phyloP scores from a whole-genome alignment of 2,888 invertebrate species.

The Abrostola triplasia region DNA sequence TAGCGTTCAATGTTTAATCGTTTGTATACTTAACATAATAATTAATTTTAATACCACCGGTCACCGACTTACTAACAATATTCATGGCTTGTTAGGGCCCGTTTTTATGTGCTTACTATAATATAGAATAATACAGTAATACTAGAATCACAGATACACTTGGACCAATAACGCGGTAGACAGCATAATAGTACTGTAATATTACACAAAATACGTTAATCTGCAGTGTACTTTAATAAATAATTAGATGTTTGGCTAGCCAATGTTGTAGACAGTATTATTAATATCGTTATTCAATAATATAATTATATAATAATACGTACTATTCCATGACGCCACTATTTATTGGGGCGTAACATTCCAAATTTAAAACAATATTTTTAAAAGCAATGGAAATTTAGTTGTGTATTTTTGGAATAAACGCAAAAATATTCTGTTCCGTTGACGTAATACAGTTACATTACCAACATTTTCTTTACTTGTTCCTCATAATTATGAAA shows the following conservation, averaged over 20 bases:
- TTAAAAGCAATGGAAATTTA: too few relatives aligned
- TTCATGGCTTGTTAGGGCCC: too few relatives aligned
- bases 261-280: constrained; percentile 36
- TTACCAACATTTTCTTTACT: too few relatives aligned
- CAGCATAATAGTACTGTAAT: constrained; percentile 33
- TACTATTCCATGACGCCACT: constrained; percentile 15
- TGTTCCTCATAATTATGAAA: too few relatives aligned
- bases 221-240: constrained; percentile 5
- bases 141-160: too few relatives aligned
- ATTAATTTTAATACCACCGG: neutral
- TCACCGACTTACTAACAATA: neutral
- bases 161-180: constrained; percentile 6
- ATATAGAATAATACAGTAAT: too few relatives aligned
- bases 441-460: too few relatives aligned
- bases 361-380: constrained; percentile 3
- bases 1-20: constrained; percentile 26
- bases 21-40: constrained; percentile 5
- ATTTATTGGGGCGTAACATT: constrained; percentile 20
- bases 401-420: too few relatives aligned
- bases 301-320: constrained; percentile 7
- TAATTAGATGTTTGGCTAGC: constrained; percentile 10
- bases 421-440: too few relatives aligned
- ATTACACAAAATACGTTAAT: constrained; percentile 24
- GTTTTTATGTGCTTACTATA: too few relatives aligned
- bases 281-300: constrained; percentile 11